Conservation (phyloP, 2,113 vertebrate genomes). For the Melanerpes formicivorus region DNA sequence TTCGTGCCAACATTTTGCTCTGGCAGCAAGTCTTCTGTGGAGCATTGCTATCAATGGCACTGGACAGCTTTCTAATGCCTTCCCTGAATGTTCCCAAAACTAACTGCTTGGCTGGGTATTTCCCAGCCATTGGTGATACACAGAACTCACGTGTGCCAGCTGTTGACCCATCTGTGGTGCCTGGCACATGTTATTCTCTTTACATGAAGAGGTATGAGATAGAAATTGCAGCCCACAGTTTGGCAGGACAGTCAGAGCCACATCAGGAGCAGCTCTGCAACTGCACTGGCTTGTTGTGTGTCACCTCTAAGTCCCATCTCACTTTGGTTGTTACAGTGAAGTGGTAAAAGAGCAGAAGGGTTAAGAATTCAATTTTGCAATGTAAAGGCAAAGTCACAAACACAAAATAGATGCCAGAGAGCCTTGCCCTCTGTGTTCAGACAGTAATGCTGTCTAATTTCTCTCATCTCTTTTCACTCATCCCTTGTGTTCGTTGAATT, state of each 20-base stretch:
- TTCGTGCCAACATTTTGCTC: neutral
- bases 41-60: neutral
- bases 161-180: conserved; percentile 17
- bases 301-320: neutral
- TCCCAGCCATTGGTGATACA: neutral
- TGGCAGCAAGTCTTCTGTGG: neutral
- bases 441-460: neutral
- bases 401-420: neutral
- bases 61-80: conserved; percentile 36
- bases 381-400: neutral
- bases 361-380: neutral
- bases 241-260: neutral
- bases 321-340: neutral
- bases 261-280: neutral
- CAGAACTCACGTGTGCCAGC: neutral
- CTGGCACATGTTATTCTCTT: neutral
- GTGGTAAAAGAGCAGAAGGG: neutral
- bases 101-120: neutral
- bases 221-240: neutral
- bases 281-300: neutral
- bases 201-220: neutral
- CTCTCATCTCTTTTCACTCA: neutral
- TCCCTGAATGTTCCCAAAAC: conserved; percentile 15
- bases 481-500: neutral
- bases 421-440: neutral